These are phyloP conservation scores for Periphyllus acericola DNA, from an alignment of 2,888 invertebrate species.

Conservation along the genomic window DNA sequence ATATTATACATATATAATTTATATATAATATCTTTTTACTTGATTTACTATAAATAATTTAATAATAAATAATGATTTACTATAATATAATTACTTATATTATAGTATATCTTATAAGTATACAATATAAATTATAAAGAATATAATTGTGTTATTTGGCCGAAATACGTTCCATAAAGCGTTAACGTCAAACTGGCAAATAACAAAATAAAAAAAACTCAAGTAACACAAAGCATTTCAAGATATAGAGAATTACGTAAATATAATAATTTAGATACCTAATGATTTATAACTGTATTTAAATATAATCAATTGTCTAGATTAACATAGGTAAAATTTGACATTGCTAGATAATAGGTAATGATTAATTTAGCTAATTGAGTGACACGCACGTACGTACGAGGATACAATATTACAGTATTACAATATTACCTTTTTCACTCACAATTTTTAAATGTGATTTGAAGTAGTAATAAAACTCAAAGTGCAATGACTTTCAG, in stretches of 20 bases:
- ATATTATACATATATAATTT: neutral
- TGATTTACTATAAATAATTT: no score
- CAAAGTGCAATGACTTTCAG: no score
- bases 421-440: no score
- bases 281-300: constrained; percentile 18
- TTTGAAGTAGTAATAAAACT: no score
- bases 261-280: neutral
- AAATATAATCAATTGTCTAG: neutral
- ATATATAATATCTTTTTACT: neutral
- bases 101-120: no score
- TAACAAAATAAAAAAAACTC: neutral
- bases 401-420: neutral
- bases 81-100: no score
- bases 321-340: neutral
- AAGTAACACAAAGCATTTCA: neutral
- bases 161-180: neutral
- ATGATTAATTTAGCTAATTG: neutral
- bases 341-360: no score
- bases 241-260: constrained; percentile 10
- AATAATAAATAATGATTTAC: no score
- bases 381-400: neutral
- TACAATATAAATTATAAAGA: no score
- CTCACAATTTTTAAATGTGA: no score
- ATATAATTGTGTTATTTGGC: neutral
- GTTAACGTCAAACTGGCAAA: neutral